Percentiles rank a stretch among this genome's conserved stretches.
These are phyloP conservation scores for Chondrilla cf. caribensis DNA, from an alignment of 37 sponge, comb jelly and placozoan species.

Conservation along the genomic window DNA sequence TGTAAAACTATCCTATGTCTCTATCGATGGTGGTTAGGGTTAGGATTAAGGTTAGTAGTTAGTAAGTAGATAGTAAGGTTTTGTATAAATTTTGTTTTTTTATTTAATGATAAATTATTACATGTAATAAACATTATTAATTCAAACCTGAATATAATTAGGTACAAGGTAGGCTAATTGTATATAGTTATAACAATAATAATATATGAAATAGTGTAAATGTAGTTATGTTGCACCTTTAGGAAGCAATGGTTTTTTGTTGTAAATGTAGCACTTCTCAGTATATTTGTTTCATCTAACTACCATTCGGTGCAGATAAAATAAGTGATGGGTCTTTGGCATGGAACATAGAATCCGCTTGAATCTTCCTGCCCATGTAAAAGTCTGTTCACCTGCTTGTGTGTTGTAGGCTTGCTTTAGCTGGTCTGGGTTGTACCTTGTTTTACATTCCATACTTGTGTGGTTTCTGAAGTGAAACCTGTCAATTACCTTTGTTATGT, in stretches of 20 bases:
- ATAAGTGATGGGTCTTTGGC: conserved; percentile 38
- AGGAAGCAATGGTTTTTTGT: background rate
- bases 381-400: conserved; percentile 45
- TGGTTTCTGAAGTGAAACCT: conserved; percentile 30
- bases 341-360: conserved; percentile 37
- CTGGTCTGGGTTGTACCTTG: background rate
- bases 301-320: conserved; percentile 39
- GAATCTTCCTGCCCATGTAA: conserved; percentile 40
- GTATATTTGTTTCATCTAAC: background rate
- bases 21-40: too few relatives aligned
- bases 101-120: too few relatives aligned
- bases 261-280: background rate
- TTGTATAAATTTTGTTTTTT: too few relatives aligned
- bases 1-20: too few relatives aligned
- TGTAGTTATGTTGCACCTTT: background rate
- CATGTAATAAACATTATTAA: too few relatives aligned
- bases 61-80: too few relatives aligned
- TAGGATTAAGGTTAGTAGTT: too few relatives aligned
- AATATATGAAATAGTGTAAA: background rate
- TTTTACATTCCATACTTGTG: background rate
- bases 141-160: too few relatives aligned
- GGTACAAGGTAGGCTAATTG: too few relatives aligned
- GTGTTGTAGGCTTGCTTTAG: conserved; percentile 13
- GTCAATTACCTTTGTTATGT: conserved; percentile 29
- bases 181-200: too few relatives aligned